These are phyloP conservation scores for Trachythela sp. DNA, from an alignment of 64 coral and sea anemone species.

Conservation along the genomic window DNA sequence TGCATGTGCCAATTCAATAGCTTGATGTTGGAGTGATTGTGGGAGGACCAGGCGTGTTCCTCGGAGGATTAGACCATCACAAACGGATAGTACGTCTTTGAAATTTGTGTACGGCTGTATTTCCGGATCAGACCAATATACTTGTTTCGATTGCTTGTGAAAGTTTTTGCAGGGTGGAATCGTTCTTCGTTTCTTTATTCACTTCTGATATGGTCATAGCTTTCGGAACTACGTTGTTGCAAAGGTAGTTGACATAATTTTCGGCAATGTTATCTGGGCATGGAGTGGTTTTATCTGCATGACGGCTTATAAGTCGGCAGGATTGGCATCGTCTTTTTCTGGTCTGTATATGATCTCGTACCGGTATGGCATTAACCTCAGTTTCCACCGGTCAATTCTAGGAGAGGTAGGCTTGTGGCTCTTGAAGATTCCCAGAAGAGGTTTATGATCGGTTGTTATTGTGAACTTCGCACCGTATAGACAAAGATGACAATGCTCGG, in stretches of 20 bases:
- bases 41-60: background rate
- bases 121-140: background rate
- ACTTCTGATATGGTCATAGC: slow-evolving; percentile 18
- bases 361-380: slow-evolving; percentile 38
- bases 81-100: slow-evolving; percentile 20
- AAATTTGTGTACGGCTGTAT: slow-evolving; percentile 3
- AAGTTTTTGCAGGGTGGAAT: background rate
- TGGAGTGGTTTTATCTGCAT: slow-evolving; percentile 11
- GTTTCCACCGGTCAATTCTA: slow-evolving; percentile 41
- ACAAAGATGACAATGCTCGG: slow-evolving; percentile 53
- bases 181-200: background rate
- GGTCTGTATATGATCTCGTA: slow-evolving; percentile 47
- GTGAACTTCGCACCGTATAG: slow-evolving; percentile 52
- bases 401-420: slow-evolving; percentile 43
- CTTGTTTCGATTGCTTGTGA: slow-evolving; percentile 26
- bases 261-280: slow-evolving; percentile 42
- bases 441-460: slow-evolving; percentile 53
- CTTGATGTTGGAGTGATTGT: too few species aligned
- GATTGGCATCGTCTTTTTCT: slow-evolving; percentile 53
- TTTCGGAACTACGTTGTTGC: slow-evolving; percentile 49
- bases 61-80: background rate
- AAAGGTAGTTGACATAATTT: slow-evolving; percentile 43
- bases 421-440: slow-evolving; percentile 56
- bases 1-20: too few species aligned
- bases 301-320: slow-evolving; percentile 68